These are phyloP conservation scores for Campylomormyrus tamandua DNA, from an alignment of 2,113 vertebrate species.

Conservation along the genomic window DNA sequence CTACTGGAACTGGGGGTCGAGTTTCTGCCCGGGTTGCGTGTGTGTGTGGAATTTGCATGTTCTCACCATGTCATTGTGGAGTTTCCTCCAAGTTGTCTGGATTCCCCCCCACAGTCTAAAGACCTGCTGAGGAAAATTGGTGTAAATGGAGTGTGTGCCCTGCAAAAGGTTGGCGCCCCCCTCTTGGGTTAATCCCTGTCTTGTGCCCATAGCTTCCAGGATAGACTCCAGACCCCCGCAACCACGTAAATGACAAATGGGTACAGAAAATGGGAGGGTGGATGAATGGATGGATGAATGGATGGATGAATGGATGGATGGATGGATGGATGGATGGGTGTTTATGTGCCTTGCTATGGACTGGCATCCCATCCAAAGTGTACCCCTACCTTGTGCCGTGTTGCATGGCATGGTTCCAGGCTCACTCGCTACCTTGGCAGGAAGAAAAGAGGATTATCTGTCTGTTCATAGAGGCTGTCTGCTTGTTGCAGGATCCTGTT, in stretches of 20 bases:
- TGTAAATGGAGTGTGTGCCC: no score
- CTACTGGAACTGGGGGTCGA: not conserved
- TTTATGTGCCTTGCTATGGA: not conserved
- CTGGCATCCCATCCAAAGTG: not conserved
- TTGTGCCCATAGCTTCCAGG: not conserved
- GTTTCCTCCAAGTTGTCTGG: not conserved
- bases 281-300: no score
- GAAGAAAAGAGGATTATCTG: not conserved
- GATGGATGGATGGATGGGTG: not conserved
- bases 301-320: not conserved
- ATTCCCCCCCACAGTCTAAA: not conserved
- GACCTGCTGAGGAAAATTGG: no score
- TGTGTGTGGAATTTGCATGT: not conserved
- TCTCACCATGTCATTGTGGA: not conserved
- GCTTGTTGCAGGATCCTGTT: not conserved
- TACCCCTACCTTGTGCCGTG: not conserved
- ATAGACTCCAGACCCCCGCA: not conserved
- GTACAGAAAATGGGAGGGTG: not conserved
- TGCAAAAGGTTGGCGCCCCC: not conserved
- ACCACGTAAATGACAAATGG: not conserved
- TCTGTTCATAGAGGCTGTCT: not conserved
- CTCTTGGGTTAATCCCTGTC: not conserved
- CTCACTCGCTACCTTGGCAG: not conserved
- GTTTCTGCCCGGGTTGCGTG: not conserved
- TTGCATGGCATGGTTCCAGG: not conserved